phyloP scores from a whole-genome alignment of 2,113 vertebrate genomes.

The Baryphthengus martii region DNA sequence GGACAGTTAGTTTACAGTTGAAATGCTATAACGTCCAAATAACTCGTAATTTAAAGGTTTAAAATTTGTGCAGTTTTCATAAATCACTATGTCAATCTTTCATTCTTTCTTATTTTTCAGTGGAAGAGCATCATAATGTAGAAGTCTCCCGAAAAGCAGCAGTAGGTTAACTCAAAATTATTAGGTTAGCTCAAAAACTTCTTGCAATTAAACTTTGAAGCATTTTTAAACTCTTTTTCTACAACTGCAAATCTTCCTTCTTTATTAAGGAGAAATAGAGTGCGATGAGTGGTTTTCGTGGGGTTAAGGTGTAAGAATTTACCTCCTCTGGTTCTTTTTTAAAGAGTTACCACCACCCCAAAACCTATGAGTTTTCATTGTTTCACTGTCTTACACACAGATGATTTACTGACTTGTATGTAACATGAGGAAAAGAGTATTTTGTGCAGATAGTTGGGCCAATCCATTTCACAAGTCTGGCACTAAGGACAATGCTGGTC shows the following conservation, averaged over 20 bases:
- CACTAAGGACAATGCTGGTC: not conserved
- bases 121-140: not conserved
- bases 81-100: not conserved
- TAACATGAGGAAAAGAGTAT: rapidly evolving
- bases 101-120: not conserved
- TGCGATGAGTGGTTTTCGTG: not conserved
- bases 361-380: not conserved
- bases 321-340: not conserved
- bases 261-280: not conserved
- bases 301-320: not conserved
- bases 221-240: not conserved
- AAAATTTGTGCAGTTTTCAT: not conserved
- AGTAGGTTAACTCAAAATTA: not conserved
- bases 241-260: not conserved
- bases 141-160: not conserved
- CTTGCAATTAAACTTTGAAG: not conserved
- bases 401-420: not conserved
- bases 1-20: not conserved
- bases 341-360: not conserved
- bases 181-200: not conserved
- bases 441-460: not conserved
- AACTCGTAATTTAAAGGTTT: not conserved
- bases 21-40: not conserved
- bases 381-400: not conserved
- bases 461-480: not conserved